Base-by-base conservation (phyloP, 2,888 invertebrate genomes). In the Ophioninae sp. region DNA sequence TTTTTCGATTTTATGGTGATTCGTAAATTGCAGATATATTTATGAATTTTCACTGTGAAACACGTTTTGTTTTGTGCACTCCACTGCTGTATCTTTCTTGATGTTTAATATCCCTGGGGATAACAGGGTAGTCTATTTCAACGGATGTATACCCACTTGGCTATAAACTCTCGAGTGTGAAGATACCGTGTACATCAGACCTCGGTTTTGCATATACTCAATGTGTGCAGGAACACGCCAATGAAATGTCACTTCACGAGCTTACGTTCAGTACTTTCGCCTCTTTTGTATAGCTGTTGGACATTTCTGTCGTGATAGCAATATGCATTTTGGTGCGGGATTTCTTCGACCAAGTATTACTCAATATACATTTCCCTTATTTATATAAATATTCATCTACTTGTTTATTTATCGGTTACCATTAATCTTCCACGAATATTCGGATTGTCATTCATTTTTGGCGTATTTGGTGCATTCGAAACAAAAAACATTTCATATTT, bases 111-210 rank as follows among this genome's bases (percentile, higher is more conserved):
- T 65, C 65, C 65, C 65, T 56, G 22, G 56, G 37, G 23, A 51
- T 65, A 64, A 75, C 65, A 56, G 39, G 56, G 22, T 56, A 2
- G 22, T 56, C 51, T 37, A 75, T 65, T 75, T 51, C 9, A 17
- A 73, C 39, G 61, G 61, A 23, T 44, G 44, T 65, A 39, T 41
- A 59, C 20, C 41, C 17, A 76, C 59, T 64, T 17, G 76, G 67
- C 59, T 58, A 20, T 77, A 61, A 41, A 44, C 41, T 30, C 20
- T 30, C 22, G 23, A 41, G 39, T 58, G 37, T 75, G 65, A 65
- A 58, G 64, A 69, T 59, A 30, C 30, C 61, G 8, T 61, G n/a
- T 20, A n/a, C 23, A 78, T 71, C 56, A 71, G 37, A 56, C 59
- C 13, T 22, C 61, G 51, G 63, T 56, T 71, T 63, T 71, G 37